Conservation (phyloP, 2,113 vertebrate species). For the Cottus gobio region DNA sequence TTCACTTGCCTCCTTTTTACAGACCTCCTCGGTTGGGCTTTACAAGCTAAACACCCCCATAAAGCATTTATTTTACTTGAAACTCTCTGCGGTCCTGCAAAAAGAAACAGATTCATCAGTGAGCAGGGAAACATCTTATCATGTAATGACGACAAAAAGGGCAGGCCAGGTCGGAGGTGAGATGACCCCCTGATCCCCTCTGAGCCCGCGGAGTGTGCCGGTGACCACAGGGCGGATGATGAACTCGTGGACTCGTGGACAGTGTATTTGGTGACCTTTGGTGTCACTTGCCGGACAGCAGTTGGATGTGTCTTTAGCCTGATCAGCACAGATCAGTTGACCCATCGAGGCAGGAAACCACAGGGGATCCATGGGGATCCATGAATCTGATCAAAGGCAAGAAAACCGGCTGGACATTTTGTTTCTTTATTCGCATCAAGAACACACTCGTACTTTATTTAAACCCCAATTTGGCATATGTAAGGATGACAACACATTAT, state of each 20-base stretch:
- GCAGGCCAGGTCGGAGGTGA: conserved; percentile 73
- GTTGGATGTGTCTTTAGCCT: conserved; percentile 55
- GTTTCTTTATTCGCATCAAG: background rate
- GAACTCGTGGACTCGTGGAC: conserved; percentile 72
- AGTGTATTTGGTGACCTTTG: conserved; percentile 75
- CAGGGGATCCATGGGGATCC: background rate
- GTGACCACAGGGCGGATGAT: conserved; percentile 75
- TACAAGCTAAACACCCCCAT: conserved; percentile 51
- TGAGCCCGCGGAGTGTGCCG: conserved; percentile 61
- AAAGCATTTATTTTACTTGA: conserved; percentile 38
- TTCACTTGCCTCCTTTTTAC: conserved; percentile 56
- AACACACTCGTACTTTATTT: background rate
- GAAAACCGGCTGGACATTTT: background rate
- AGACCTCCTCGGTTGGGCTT: conserved; percentile 41
- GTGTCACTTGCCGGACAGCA: conserved; percentile 60
- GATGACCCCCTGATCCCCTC: conserved; percentile 54
- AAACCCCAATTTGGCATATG: background rate
- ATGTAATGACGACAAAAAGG: conserved; percentile 64
- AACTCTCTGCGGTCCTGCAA: conserved; percentile 28
- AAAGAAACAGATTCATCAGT: conserved; percentile 52
- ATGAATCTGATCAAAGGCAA: background rate
- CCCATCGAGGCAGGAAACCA: conserved; percentile 12
- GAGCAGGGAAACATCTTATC: conserved; percentile 65
- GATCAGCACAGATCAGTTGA: conserved; percentile 59
- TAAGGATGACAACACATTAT: background rate